Base-by-base conservation (phyloP, 2,113 vertebrate genomes). In the Cyanocitta stelleri region DNA sequence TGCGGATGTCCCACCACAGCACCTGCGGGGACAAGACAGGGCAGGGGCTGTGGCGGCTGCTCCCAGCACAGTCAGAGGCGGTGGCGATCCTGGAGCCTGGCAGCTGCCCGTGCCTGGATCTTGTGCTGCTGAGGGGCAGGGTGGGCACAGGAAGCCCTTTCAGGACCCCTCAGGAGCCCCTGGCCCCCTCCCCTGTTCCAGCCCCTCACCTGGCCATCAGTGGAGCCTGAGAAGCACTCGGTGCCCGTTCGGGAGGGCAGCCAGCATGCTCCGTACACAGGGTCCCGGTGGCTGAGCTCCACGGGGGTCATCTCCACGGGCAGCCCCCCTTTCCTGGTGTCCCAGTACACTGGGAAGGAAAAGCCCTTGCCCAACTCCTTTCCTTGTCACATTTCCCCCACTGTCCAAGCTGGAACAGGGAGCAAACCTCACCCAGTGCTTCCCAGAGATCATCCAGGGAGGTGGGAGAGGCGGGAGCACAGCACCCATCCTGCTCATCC, bases 1-100 rank as follows among this genome's bases (percentile, higher is more conserved):
- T 98, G 13, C 99, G 98, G 75, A 99, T 98, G 76, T 99, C 99
- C 99, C 99, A 99, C 99, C 99, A 99, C 87, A 99, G 98, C 39
- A 99, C 98, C 99, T 99, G 71, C 0, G 5, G 74, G 27, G n/a
- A 61, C 51, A 33, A 17, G 33, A 39, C 2, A 6, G 1, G 2
- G 23, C 39, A 74, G 9, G 32, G 74, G 44, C 75, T 55, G 44
- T 41, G 44, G 77, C 43, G 51, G 39, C 62, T 61, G 64, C 43
- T 78, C 33, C 51, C 0, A 43, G 51, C 73, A 39, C 21, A 16
- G 23, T 1, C 1, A 0, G 0, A 11, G 41, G 32, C 4, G 33
- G 39, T 26, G 46, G 20, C 4, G 13, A 8, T 2, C 33, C 82
- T 9, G 20, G 39, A 49, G 27, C 56, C 35, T 1, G 7, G 61